Evolutionary conservation across 2,113 vertebrate genomes (phyloP).

Genomic region (Calypte anna): DNA sequence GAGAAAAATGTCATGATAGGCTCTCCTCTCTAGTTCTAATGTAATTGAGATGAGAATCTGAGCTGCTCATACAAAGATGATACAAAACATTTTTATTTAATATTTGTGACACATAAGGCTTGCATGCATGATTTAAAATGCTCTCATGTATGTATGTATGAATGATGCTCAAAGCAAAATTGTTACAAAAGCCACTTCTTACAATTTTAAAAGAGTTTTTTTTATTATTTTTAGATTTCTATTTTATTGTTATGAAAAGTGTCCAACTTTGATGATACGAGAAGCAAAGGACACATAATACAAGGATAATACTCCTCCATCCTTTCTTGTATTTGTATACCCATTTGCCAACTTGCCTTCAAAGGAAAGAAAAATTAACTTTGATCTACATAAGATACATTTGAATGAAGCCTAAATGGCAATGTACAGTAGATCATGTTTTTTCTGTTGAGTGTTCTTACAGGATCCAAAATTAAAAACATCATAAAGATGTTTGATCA

Average conservation of each 20-base stretch:
- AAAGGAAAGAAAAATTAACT: slow-evolving; percentile 42
- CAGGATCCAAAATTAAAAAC: slow-evolving; percentile 15
- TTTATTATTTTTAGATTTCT: neutral
- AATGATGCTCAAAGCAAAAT: neutral
- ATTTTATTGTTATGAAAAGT: neutral
- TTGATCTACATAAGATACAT: slow-evolving; percentile 8
- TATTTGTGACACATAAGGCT: neutral
- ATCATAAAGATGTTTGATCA: slow-evolving; percentile 11
- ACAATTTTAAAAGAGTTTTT: neutral
- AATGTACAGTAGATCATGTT: neutral
- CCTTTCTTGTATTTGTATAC: neutral
- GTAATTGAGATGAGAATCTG: neutral
- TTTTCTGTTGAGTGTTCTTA: slow-evolving; percentile 11
- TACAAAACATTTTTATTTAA: neutral
- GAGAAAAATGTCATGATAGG: neutral
- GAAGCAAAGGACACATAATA: neutral
- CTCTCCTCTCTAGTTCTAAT: neutral
- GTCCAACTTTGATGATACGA: neutral
- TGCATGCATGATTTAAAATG: neutral
- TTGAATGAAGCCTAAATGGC: slow-evolving; percentile 20
- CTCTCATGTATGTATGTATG: neutral
- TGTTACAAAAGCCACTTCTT: neutral
- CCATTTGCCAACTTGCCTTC: slow-evolving; percentile 44
- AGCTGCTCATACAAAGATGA: neutral
- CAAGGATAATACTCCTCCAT: neutral